A percentile compares a stretch with the other conserved stretches of the same genome.
Conservation (phyloP, 2,113 vertebrate genomes). For the Megaceryle maxima region DNA sequence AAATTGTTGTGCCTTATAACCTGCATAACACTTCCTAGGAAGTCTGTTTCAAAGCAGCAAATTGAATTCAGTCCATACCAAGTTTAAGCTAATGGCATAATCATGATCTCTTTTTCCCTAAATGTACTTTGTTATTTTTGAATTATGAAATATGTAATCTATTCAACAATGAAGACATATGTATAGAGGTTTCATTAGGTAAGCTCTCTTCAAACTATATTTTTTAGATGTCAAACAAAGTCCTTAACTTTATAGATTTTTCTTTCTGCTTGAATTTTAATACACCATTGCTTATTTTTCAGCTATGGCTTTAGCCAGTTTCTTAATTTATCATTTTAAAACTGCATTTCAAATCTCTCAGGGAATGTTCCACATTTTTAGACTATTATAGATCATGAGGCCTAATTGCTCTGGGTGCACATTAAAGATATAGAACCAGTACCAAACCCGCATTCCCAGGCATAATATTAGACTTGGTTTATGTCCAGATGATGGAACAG, state of each 20-base stretch:
- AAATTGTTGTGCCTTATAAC: not conserved
- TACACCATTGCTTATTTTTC: not conserved
- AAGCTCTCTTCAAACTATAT: not conserved
- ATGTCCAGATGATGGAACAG: not conserved
- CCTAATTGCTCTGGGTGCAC: not conserved
- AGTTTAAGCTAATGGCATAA: not conserved
- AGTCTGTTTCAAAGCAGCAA: not conserved
- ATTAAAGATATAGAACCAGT: not conserved
- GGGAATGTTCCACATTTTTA: not conserved
- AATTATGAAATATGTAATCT: not conserved
- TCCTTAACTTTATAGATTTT: not conserved
- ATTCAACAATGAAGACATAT: not conserved
- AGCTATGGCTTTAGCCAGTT: fast-evolving
- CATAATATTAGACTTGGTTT: not conserved
- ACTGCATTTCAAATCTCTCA: not conserved
- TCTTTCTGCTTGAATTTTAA: not conserved
- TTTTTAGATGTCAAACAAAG: fast-evolving
- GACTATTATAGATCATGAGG: not conserved
- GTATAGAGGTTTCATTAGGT: not conserved
- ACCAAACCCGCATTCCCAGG: not conserved
- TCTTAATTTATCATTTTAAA: not conserved
- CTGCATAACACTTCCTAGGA: not conserved
- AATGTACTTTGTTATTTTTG: not conserved
- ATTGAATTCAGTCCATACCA: not conserved
- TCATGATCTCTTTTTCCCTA: not conserved